These are phyloP conservation scores for Diachasmimorpha longicaudata DNA, from an alignment of 1,140 invertebrate genomes.

Conservation along the genomic window DNA sequence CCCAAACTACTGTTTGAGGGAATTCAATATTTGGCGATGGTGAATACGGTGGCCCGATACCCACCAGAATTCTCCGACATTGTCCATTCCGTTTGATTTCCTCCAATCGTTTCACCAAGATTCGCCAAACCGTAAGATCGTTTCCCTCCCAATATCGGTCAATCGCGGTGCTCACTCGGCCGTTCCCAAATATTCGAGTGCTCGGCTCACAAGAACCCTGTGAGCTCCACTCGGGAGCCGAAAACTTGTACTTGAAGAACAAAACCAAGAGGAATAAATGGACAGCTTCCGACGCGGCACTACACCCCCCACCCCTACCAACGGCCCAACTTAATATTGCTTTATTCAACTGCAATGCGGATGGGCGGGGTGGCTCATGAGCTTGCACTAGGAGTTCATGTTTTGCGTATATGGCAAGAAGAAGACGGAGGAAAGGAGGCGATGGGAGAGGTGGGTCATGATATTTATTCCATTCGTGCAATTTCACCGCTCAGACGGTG, in stretches of 20 bases:
- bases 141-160: not conserved
- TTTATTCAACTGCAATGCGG: slow-evolving; percentile 34
- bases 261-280: not conserved
- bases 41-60: not conserved
- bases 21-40: slow-evolving; percentile 28
- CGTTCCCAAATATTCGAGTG: not conserved
- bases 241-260: not conserved
- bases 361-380: not conserved
- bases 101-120: slow-evolving; percentile 4
- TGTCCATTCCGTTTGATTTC: slow-evolving; percentile 43
- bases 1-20: not conserved
- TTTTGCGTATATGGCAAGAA: not conserved
- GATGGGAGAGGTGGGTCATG: not conserved
- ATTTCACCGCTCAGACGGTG: slow-evolving; percentile 9
- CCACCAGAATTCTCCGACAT: slow-evolving; percentile 35
- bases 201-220: not conserved
- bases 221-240: not conserved
- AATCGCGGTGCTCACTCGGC: not conserved
- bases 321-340: slow-evolving; percentile 26
- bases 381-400: not conserved
- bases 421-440: not conserved
- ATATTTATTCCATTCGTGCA: slow-evolving; percentile 7
- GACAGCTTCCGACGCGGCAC: not conserved
- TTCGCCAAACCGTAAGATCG: not conserved
- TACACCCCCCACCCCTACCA: not conserved